Base-by-base conservation (phyloP, 1,140 invertebrate species). In the Drosophila virilis region DNA sequence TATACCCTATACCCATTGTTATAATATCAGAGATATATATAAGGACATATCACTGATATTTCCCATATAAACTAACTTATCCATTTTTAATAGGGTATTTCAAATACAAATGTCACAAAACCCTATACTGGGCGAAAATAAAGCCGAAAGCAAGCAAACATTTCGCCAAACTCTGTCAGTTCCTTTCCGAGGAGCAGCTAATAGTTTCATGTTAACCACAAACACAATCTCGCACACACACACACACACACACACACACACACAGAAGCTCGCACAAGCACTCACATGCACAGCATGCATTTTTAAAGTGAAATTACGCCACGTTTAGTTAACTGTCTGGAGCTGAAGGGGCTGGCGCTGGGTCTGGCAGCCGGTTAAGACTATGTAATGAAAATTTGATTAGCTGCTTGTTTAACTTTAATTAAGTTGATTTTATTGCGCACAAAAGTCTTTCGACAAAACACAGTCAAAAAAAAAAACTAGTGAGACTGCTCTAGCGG, bases 391-490 rank as follows among this genome's bases (percentile, higher is more conserved):
- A 72, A 89, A 89, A 89, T 89, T 89, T 89, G 80, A 89, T 89
- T 89, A 89, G 84, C 84, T 78, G 84, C 84, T 88, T 84, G 84
- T 89, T 89, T 89, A 89, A 84, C 84, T 89, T 89, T 89, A 89
- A 88, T 88, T 88, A 83, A 89, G 77, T 80, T 83, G 67, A 83
- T 83, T 77, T 70, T 52, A 68, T 70, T 57, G 59, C 50, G 42
- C 59, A 55, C 55, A 60, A 74, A 62, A 65, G 45, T 42, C 10
- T 60, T 45, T 28, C 42, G 13, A 43, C 32, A 33, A 32, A 35
- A 48, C 8, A 61, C 42, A 22, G 15, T 2, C 9, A 60, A 35
- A 38, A 13, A 35, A 38, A 13, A 33, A 22, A 17, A 45, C 13
- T 22, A 28, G 22, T 28, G 3, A 5, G 22, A 28, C 4, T 5